Evolutionary conservation across 1,140 invertebrate species (phyloP).

Genomic region (Drosophila parvula): DNA sequence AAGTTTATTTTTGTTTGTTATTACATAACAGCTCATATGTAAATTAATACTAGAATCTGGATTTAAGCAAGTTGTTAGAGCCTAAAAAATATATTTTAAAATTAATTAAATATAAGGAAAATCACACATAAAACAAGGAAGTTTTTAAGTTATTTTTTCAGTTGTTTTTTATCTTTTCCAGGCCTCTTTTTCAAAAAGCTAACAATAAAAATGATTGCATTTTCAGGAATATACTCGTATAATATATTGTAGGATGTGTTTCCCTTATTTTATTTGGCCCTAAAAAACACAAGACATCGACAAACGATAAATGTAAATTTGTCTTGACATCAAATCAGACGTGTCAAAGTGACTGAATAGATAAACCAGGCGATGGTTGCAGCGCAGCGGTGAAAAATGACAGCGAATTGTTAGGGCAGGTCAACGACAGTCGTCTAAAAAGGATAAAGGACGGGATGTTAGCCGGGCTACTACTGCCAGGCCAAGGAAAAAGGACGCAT

Average conservation of each 20-base stretch:
- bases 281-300: constrained; percentile 3
- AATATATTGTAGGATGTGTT: not conserved
- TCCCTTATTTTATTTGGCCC: not conserved
- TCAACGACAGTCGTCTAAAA: constrained; percentile 25
- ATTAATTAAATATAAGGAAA: not conserved
- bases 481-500: not conserved
- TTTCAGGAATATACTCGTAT: not conserved
- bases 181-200: not conserved
- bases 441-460: not conserved
- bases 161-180: not conserved
- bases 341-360: constrained; percentile 52
- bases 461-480: not conserved
- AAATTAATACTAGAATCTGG: not conserved
- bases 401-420: constrained; percentile 28
- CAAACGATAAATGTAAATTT: constrained; percentile 55
- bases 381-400: not conserved
- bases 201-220: not conserved
- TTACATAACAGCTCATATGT: not conserved
- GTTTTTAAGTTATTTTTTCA: not conserved
- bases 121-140: not conserved
- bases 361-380: constrained; percentile 1
- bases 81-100: not conserved
- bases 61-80: too few species aligned
- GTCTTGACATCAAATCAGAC: constrained; percentile 62
- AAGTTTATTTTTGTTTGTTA: not conserved